Base-by-base conservation (phyloP, 2,888 invertebrate genomes). In the Odontomyia ornata region DNA sequence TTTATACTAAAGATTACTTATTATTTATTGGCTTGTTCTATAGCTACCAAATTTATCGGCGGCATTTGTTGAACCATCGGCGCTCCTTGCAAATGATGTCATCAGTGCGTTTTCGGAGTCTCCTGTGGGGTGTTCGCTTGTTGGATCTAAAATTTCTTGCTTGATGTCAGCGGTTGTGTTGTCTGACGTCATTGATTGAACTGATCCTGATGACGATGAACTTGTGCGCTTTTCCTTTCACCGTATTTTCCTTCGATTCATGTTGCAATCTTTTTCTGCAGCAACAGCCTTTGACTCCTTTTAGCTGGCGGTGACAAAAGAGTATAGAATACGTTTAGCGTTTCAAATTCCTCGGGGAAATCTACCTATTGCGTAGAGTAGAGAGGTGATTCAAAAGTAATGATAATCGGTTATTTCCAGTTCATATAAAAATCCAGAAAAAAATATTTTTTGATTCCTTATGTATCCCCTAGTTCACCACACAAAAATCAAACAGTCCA, bases 221-320 rank as follows among this genome's bases (percentile, higher is more conserved):
- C 86, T 85, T 79, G 85, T 84, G 75, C 86, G 84, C 79, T 86
- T 85, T 81, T 86, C 86, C 82, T 86, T 87, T 75, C 86, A 84
- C 7, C 86, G 84, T 77, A 86, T 87, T 93, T 89, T 84, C 91
- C 88, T 90, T 89, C 30, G 90, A 88, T 84, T 90, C 92, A 80
- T 89, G 89, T 83, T 92, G 91, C 79, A 92, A 90, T 77, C 85
- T 93, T 93, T 80, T 91, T 89, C 82, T 92, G 91, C 71, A 91
- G 85, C 80, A 82, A n/a, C 62, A 80, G 80, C 65, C 81, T 77
- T 23, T 81, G 80, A 21, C 81, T 79, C 56, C 77, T 80, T 23
- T 67, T 75, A 21, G 79, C 73, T n/a, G n/a, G n/a, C 60, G 80
- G 77, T 43, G 80, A 78, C 76, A 78, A 79, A 18, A 78, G n/a